Evolutionary conservation across 2,797 vertebrate genomes (phyloP), one percentile per base, ranked within the genome.

Genomic region (Chaunax sp.): DNA sequence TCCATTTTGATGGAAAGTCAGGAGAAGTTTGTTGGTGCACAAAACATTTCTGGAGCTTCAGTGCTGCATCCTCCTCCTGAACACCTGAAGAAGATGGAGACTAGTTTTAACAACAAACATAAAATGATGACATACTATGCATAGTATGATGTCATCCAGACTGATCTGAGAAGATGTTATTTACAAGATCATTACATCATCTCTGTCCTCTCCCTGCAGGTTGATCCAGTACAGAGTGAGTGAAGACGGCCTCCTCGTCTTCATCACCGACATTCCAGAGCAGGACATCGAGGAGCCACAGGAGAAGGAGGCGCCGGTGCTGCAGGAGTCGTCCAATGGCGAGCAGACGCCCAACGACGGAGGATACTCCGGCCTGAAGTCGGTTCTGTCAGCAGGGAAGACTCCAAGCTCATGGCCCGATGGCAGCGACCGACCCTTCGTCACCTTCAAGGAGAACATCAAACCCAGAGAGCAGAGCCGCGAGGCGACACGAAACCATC

Each of bases 381-480:
- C 98, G 0, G 96, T 97, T 71, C 93, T 98, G 57, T 98, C 96
- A 0, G 94, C 90, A 4, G 96, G 96, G 70, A 96, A 96, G 89
- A 95, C 86, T 43, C 92, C 95, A 73, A 96, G 91, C 91, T 95
- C 91, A 15, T 94, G 77, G 90, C 91, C 94, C 5, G 97, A 99
- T 9, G 26, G 91, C 3, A 89, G 93, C 47, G 97, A 99, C 64
- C 96, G 97, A 25, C 97, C 96, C 0, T 91, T 98, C 64, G 97
- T 98, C 79, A 98, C 97, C 2, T 98, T 98, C 90, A 98, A 98
- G 83, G 98, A 99, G 92, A 98, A 98, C 88, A 97, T 97, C 90
- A 98, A 98, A 85, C 97, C 97, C 5, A 86, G 95, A 20, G 98
- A 99, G 75, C 92, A 90, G 64, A 95, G 94, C 91, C 94, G 95